Evolutionary conservation across 2,797 vertebrate species (phyloP).

Genomic region (Danio aesculapii): DNA sequence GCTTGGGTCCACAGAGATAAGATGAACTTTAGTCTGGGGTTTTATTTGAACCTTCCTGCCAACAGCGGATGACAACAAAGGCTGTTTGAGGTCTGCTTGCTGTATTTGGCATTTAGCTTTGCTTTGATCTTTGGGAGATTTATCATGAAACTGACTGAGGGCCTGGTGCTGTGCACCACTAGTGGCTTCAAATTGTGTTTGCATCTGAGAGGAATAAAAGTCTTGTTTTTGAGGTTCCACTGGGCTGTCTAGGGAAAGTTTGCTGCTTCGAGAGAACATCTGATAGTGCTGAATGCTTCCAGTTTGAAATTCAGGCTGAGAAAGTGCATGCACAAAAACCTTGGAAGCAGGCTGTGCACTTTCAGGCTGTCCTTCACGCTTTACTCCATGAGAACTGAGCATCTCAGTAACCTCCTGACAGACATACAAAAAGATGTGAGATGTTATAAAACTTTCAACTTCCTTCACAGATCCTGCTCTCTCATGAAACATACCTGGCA

Average conservation of each 20-base stretch:
- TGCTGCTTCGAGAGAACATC: constrained; percentile 30
- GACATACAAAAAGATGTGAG: not conserved
- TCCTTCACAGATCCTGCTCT: not conserved
- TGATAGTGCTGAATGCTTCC: constrained; percentile 22
- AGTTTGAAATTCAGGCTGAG: constrained; percentile 37
- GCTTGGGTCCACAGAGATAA: not conserved
- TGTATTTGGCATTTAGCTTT: constrained; percentile 8
- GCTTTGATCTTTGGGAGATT: constrained; percentile 4
- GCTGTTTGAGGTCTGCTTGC: constrained; percentile 27
- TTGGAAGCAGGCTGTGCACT: constrained; percentile 49
- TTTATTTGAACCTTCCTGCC: constrained; percentile 22
- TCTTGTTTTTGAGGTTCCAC: constrained; percentile 27
- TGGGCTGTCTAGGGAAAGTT: not conserved
- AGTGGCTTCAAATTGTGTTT: constrained; percentile 3
- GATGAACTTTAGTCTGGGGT: constrained; percentile 22
- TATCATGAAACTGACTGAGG: constrained; percentile 37
- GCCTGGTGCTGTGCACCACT: not conserved
- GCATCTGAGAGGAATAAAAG: constrained; percentile 13
- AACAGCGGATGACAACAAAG: constrained; percentile 11
- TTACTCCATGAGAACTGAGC: constrained; percentile 54
- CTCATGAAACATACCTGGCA: constrained; percentile 50
- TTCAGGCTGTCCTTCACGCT: constrained; percentile 30
- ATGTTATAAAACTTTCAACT: not conserved
- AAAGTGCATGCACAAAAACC: constrained; percentile 49
- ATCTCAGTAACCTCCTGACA: constrained; percentile 58